Evolutionary conservation across 2,888 invertebrate species (phyloP).

Genomic region (Leptopilina myrica): DNA sequence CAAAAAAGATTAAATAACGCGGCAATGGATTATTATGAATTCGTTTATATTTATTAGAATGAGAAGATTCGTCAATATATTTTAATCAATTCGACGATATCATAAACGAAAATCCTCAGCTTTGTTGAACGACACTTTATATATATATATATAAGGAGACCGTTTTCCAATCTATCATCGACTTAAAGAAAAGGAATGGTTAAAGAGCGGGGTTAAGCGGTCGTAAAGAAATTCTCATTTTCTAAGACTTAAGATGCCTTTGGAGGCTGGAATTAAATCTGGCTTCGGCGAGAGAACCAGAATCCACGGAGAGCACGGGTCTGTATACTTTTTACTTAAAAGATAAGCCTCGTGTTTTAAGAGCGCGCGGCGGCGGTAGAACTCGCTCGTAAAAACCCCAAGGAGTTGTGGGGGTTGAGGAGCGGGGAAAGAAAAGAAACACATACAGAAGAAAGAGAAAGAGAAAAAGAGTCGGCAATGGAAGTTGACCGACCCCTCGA

Average conservation of each 20-base stretch:
- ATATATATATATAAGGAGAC: background rate
- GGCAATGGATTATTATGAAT: background rate
- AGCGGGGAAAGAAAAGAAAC: slow-evolving; percentile 48
- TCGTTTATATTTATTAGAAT: background rate
- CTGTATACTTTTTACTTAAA: slow-evolving; percentile 62
- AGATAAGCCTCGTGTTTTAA: slow-evolving; percentile 67
- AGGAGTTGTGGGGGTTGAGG: slow-evolving; percentile 38
- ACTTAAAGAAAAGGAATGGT: slow-evolving; percentile 32
- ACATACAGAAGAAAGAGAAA: background rate
- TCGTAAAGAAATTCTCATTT: slow-evolving; percentile 41
- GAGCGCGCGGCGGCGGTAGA: slow-evolving; percentile 57
- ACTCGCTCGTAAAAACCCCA: slow-evolving; percentile 60
- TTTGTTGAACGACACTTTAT: background rate
- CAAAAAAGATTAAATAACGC: too few species aligned
- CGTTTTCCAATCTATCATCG: slow-evolving; percentile 27
- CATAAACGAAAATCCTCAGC: background rate
- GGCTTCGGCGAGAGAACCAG: slow-evolving; percentile 54
- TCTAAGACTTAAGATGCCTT: slow-evolving; percentile 40
- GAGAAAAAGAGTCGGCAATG: slow-evolving; percentile 47
- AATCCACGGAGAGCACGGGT: slow-evolving; percentile 54
- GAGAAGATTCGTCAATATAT: background rate
- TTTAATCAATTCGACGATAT: slow-evolving; percentile 11
- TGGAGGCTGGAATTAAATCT: slow-evolving; percentile 55
- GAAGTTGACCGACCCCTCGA: slow-evolving; percentile 53
- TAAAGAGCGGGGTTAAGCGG: slow-evolving; percentile 34